A percentile compares a stretch with the other conserved stretches of the same genome.
Conservation (phyloP, 2,113 vertebrate species). For the Bostrychus sinensis region DNA sequence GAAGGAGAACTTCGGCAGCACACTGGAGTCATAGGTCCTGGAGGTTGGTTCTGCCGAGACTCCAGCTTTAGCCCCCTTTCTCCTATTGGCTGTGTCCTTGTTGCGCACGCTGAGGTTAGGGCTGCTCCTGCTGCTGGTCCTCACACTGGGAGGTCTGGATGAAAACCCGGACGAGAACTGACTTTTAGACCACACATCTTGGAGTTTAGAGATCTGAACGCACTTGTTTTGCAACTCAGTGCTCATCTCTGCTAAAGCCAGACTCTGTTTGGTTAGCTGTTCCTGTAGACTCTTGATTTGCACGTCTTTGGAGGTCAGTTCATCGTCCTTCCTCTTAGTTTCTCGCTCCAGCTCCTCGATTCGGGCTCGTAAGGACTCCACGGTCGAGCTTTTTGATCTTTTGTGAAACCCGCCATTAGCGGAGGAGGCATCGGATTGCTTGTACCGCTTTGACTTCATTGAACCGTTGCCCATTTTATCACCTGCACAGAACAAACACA, state of each 20-base stretch:
- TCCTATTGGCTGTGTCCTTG: constrained; percentile 76
- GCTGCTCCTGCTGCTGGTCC: constrained; percentile 58
- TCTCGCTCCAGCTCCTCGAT: constrained; percentile 86
- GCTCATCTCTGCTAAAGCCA: constrained; percentile 82
- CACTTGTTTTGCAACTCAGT: constrained; percentile 88
- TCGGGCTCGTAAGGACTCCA: constrained; percentile 76
- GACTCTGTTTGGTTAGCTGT: constrained; percentile 82
- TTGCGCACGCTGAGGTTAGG: constrained; percentile 71
- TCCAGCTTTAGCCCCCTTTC: constrained; percentile 91
- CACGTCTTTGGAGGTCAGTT: constrained; percentile 78
- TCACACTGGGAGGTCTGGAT: constrained; percentile 60
- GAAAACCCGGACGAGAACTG: background rate
- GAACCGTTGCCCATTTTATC: constrained; percentile 89
- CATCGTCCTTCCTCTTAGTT: constrained; percentile 82
- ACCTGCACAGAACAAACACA: constrained; percentile 16
- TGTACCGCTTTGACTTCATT: constrained; percentile 86
- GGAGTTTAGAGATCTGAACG: constrained; percentile 86
- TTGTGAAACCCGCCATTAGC: constrained; percentile 57
- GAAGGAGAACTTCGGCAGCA: constrained; percentile 85
- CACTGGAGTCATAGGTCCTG: constrained; percentile 81
- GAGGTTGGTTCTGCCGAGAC: constrained; percentile 92
- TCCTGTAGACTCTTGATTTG: constrained; percentile 83
- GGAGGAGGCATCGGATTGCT: constrained; percentile 67
- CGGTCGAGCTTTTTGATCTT: constrained; percentile 37
- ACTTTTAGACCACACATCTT: constrained; percentile 81